Conservation (phyloP, 2,888 invertebrate genomes). For the Cheilosia pagana region DNA sequence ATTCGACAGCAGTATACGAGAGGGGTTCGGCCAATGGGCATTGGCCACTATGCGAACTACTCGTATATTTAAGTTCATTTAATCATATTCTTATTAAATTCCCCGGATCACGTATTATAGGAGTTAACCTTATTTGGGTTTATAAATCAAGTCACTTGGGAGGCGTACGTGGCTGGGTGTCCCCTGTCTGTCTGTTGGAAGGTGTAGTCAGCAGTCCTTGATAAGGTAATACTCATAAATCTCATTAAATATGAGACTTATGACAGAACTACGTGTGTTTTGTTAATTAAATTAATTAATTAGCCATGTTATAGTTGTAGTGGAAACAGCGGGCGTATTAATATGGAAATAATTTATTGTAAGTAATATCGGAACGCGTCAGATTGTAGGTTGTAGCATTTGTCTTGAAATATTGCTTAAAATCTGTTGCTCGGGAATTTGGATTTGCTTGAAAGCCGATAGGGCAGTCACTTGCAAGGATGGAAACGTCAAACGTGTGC, state of each 20-base stretch:
- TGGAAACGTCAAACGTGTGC: no score
- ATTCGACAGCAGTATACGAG: background rate
- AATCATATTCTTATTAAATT: constrained; percentile 69
- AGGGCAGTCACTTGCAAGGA: no score
- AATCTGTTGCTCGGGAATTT: no score
- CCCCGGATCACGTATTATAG: constrained; percentile 58
- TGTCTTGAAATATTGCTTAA: no score
- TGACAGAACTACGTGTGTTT: constrained; percentile 56
- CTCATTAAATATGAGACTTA: constrained; percentile 63
- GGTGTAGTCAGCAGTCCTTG: constrained; percentile 15
- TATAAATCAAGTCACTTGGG: constrained; percentile 68
- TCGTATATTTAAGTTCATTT: constrained; percentile 59
- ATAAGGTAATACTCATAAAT: constrained; percentile 55
- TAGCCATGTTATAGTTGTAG: constrained; percentile 27
- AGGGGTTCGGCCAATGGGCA: background rate
- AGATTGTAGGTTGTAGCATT: no score
- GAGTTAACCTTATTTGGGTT: constrained; percentile 47
- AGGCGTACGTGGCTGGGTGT: constrained; percentile 31
- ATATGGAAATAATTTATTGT: constrained; percentile 10
- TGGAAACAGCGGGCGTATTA: constrained; percentile 18
- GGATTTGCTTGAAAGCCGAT: no score
- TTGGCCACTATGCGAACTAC: constrained; percentile 17
- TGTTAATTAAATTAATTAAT: constrained; percentile 67
- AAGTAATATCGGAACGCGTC: no score
- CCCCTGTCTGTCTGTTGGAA: background rate